Evolutionary conservation across 2,797 vertebrate species (phyloP).

Genomic region (Hylomyscus alleni): DNA sequence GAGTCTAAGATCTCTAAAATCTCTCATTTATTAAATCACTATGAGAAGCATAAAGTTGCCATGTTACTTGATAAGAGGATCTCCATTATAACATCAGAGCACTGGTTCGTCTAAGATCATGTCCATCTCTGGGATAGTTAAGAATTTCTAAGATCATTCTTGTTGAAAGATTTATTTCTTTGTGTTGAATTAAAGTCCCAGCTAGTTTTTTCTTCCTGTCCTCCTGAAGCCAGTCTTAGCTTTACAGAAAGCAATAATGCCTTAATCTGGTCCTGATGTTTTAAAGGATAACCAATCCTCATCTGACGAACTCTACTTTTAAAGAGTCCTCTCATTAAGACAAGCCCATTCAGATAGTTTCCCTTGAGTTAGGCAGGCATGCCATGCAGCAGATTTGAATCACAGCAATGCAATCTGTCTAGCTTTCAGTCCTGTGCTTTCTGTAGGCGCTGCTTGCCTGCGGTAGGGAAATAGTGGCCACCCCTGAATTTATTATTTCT

Average conservation of each 20-base stretch:
- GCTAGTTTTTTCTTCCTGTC: background rate
- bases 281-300: background rate
- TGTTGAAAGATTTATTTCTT: background rate
- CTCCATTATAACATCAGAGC: background rate
- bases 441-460: rapidly evolving
- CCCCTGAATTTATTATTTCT: background rate
- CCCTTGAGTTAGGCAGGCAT: background rate
- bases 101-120: background rate
- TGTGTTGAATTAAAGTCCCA: background rate
- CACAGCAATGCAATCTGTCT: background rate
- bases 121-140: background rate
- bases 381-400: background rate
- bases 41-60: background rate
- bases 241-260: rapidly evolving
- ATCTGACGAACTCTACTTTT: background rate
- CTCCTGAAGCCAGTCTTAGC: background rate
- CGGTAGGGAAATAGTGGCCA: rapidly evolving
- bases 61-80: background rate
- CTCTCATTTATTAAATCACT: background rate
- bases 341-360: background rate
- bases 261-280: background rate
- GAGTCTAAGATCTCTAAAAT: background rate
- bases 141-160: background rate
- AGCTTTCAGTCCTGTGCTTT: background rate
- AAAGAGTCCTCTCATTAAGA: background rate